These are phyloP conservation scores for Vandiemenella viatica DNA, from an alignment of 2,888 invertebrate species.

Conservation along the genomic window DNA sequence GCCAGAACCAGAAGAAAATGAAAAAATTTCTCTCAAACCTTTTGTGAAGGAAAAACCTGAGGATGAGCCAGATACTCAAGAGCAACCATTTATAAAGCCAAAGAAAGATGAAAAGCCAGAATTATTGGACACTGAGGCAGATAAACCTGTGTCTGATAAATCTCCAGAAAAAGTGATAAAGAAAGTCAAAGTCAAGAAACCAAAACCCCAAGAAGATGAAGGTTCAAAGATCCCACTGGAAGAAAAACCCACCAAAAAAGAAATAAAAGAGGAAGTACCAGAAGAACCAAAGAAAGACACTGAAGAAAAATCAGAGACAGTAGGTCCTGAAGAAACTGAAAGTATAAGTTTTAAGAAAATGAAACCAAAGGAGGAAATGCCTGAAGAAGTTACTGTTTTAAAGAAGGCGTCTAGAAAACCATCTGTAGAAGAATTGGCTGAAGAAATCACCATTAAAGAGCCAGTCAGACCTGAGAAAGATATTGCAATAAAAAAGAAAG, in stretches of 20 bases:
- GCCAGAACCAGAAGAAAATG: slow-evolving; percentile 23
- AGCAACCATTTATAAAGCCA: slow-evolving; percentile 14
- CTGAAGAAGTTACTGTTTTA: slow-evolving; percentile 4
- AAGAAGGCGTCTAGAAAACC: slow-evolving; percentile 9
- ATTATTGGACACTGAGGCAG: slow-evolving; percentile 21
- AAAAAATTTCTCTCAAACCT: slow-evolving; percentile 22
- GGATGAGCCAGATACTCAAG: slow-evolving; percentile 26
- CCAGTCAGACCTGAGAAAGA: slow-evolving; percentile 23
- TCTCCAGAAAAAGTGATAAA: slow-evolving; percentile 19
- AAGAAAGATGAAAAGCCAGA: slow-evolving; percentile 20
- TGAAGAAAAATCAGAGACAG: slow-evolving; percentile 16
- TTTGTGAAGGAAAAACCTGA: slow-evolving; percentile 21
- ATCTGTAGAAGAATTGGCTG: slow-evolving; percentile 15
- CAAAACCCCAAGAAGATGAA: slow-evolving; percentile 13
- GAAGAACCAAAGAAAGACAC: slow-evolving; percentile 16
- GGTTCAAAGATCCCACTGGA: slow-evolving; percentile 25
- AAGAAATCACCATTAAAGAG: slow-evolving; percentile 18
- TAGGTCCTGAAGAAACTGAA: slow-evolving; percentile 20
- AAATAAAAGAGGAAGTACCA: slow-evolving; percentile 21
- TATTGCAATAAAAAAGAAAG: slow-evolving; percentile 1
- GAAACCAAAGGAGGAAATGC: slow-evolving; percentile 27
- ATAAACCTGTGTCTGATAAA: slow-evolving; percentile 17
- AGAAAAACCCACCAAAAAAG: slow-evolving; percentile 19
- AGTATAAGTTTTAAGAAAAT: slow-evolving; percentile 6
- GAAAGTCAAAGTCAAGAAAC: slow-evolving; percentile 17